These are phyloP conservation scores for Drosophila pruinosa DNA, from an alignment of 1,140 invertebrate genomes.

Conservation along the genomic window DNA sequence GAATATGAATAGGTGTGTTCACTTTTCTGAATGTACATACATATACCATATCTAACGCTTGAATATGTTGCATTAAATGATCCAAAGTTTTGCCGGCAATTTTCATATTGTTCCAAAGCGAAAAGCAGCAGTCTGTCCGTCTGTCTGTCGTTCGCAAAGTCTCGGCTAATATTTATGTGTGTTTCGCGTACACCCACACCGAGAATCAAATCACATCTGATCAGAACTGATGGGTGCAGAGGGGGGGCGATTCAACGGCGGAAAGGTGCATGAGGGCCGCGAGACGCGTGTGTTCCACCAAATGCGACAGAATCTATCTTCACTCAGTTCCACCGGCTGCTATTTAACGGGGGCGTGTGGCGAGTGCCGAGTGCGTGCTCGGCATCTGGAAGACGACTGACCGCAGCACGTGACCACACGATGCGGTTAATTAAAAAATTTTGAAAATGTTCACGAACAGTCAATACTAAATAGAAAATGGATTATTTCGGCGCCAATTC, in stretches of 20 bases:
- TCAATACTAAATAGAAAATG: conserved; percentile 33
- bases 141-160: neutral
- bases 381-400: conserved; percentile 42
- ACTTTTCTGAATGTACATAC: conserved; percentile 1
- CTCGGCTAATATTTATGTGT: conserved; percentile 33
- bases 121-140: conserved; percentile 30
- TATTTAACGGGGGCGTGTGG: conserved; percentile 31
- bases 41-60: no score
- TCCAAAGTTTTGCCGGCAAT: conserved; percentile 13
- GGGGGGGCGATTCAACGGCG: neutral
- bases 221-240: neutral
- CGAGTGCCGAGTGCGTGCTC: conserved; percentile 26
- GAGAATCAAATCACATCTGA: neutral
- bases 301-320: conserved; percentile 59
- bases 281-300: neutral
- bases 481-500: neutral
- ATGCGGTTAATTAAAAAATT: conserved; percentile 59
- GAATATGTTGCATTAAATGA: conserved; percentile 9
- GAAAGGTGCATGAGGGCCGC: neutral
- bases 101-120: conserved; percentile 56
- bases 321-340: conserved; percentile 55
- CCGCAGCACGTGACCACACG: conserved; percentile 55
- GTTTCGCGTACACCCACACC: conserved; percentile 16
- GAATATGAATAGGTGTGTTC: no score
- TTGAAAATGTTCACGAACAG: conserved; percentile 57